A percentile compares a stretch with the other conserved stretches of the same genome.
phyloP scores from a whole-genome alignment of 2,888 invertebrate species.

The Phragmatobia fuliginosa region DNA sequence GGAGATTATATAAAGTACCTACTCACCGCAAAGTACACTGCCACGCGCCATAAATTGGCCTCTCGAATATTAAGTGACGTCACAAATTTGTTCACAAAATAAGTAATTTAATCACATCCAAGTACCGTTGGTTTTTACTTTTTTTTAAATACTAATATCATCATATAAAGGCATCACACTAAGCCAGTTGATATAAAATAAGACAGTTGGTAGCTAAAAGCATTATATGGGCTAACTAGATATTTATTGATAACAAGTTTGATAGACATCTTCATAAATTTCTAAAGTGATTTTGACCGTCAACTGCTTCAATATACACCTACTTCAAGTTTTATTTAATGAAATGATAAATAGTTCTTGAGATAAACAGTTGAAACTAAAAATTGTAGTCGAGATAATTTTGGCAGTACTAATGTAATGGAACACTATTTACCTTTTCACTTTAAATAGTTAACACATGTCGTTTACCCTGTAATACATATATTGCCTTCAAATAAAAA shows the following conservation, averaged over 20 bases:
- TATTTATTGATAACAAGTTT: not conserved
- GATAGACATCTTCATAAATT: not conserved
- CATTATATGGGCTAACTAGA: not conserved
- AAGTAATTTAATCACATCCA: not conserved
- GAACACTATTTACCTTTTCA: too few relatives aligned
- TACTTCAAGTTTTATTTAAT: not conserved
- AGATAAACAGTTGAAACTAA: not conserved
- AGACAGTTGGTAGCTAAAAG: not conserved
- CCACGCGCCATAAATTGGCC: slow-evolving; percentile 42
- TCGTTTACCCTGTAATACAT: too few relatives aligned
- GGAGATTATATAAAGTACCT: slow-evolving; percentile 55
- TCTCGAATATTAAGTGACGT: not conserved
- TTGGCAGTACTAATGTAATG: too few relatives aligned
- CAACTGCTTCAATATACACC: too few relatives aligned
- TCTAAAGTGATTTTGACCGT: not conserved
- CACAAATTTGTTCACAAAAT: not conserved
- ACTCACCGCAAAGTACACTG: slow-evolving; percentile 54
- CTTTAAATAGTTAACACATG: too few relatives aligned
- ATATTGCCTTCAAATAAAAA: not conserved
- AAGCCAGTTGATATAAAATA: not conserved
- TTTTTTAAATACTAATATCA: not conserved
- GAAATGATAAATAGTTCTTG: not conserved
- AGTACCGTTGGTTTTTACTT: not conserved
- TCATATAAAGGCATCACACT: too few relatives aligned
- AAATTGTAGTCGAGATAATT: too few relatives aligned